Evolutionary conservation across 2,797 vertebrate genomes (phyloP), one percentile per base, ranked within the genome.

Genomic region (Ptychadena robeensis): DNA sequence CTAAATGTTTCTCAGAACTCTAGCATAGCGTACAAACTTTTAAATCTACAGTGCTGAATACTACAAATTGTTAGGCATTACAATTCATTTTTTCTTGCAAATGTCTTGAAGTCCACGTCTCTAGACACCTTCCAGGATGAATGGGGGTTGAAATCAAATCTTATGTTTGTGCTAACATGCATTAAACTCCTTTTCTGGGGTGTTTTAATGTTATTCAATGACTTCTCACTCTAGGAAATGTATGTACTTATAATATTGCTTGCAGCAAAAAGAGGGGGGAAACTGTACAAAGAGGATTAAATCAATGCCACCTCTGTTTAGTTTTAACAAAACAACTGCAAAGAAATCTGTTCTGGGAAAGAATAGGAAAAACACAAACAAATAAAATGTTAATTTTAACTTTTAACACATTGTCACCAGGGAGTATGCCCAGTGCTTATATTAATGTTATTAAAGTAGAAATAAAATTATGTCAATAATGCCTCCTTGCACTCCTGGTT

Each of bases 111-210:
- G 30, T 34, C 18, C n/a, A 68, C 27, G 8, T n/a, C 66, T n/a
- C 34, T 69, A 38, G 67, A 14, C 67, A 14, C 22, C 5, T 38
- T 38, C 10, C n/a, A 69, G 10, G 67, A 69, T 69, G 25, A 69
- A 69, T 69, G n/a, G 67, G 67, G 25, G 38, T 69, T 69, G 67
- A 9, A 69, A 69, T 69, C 25, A 38, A 69, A 69, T 9, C 40
- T 37, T 68, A 53, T 61, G 59, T 61, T 68, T 40, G 35, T 14
- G 35, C 67, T 69, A 69, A 69, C 67, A 69, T 40, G 67, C n/a
- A 69, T 69, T 27, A 69, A 25, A 38, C 25, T 27, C 35, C 34
- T 4, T 68, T 68, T 68, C 18, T 38, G n/a, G 15, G 35, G 8
- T 38, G 35, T 69, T 38, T 35, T 38, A 38, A 38, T 38, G n/a